A percentile compares a stretch with the other conserved stretches of the same genome.
Evolutionary conservation across 1,140 invertebrate genomes (phyloP).

Genomic region (Lepidurus arcticus): DNA sequence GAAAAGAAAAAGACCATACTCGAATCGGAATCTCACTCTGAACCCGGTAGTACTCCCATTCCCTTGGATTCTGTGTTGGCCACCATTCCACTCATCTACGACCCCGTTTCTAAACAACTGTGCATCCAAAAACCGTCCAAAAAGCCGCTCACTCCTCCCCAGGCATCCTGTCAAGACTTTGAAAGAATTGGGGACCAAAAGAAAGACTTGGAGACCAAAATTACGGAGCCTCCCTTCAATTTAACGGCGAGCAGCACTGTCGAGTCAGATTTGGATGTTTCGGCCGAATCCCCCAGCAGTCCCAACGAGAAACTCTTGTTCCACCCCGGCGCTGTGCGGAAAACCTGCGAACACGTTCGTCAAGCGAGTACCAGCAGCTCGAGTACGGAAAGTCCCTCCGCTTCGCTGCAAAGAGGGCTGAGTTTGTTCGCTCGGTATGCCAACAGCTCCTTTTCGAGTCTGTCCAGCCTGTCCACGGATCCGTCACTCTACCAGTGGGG

Average conservation of each 20-base stretch:
- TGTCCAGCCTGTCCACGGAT: slow-evolving; percentile 40
- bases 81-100: slow-evolving; percentile 43
- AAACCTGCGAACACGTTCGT: slow-evolving; percentile 28
- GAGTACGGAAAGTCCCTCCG: slow-evolving; percentile 42
- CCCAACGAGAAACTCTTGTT: neutral
- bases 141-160: slow-evolving; percentile 16
- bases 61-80: slow-evolving; percentile 40
- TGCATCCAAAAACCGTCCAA: slow-evolving; percentile 39
- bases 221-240: no score
- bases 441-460: slow-evolving; percentile 35
- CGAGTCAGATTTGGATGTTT: no score
- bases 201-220: no score
- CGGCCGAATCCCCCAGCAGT: neutral
- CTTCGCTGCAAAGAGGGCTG: neutral
- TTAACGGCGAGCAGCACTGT: no score
- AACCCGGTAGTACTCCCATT: slow-evolving; percentile 35
- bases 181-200: no score
- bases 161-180: no score
- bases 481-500: slow-evolving; percentile 12
- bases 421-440: neutral
- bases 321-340: slow-evolving; percentile 34
- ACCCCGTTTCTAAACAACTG: slow-evolving; percentile 44
- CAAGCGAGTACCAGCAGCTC: slow-evolving; percentile 40
- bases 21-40: slow-evolving; percentile 35
- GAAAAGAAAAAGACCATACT: slow-evolving; percentile 38